Evolutionary conservation across 2,797 vertebrate species (phyloP).

Genomic region (Typhlichthys subterraneus): DNA sequence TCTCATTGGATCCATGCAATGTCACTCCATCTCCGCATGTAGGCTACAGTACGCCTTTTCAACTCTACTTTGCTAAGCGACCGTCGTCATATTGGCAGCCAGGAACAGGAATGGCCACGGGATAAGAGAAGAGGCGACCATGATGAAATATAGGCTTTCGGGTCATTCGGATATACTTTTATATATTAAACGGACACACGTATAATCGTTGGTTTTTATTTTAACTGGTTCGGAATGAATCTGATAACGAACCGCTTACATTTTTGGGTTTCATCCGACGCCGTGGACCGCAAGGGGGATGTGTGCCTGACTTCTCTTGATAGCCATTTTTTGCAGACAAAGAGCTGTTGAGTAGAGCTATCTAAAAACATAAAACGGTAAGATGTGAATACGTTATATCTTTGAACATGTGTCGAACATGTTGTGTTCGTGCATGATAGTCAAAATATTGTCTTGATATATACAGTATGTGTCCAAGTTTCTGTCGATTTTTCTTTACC

Average conservation of each 20-base stretch:
- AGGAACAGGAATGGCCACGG: conserved; percentile 67
- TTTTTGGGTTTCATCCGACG: conserved; percentile 59
- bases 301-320: conserved; percentile 74
- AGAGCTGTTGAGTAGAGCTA: conserved; percentile 76
- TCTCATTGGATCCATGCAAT: conserved; percentile 61
- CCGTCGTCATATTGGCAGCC: conserved; percentile 80
- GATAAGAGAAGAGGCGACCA: conserved; percentile 59
- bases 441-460: not conserved
- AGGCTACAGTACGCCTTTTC: conserved; percentile 56
- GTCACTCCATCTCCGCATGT: conserved; percentile 63
- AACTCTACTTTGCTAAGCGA: conserved; percentile 55
- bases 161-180: conserved; percentile 31
- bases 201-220: conserved; percentile 21
- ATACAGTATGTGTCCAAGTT: conserved; percentile 20
- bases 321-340: conserved; percentile 85
- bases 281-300: conserved; percentile 72
- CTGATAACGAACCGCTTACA: conserved; percentile 43
- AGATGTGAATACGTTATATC: conserved; percentile 42
- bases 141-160: conserved; percentile 48
- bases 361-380: conserved; percentile 65
- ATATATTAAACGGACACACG: conserved; percentile 31
- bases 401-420: not conserved
- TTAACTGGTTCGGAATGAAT: conserved; percentile 66
- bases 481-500: conserved; percentile 30
- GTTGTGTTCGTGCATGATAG: not conserved